Evolutionary conservation across 2,888 invertebrate species (phyloP), one percentile per base, ranked within the genome.

Genomic region (Zele albiditarsus): DNA sequence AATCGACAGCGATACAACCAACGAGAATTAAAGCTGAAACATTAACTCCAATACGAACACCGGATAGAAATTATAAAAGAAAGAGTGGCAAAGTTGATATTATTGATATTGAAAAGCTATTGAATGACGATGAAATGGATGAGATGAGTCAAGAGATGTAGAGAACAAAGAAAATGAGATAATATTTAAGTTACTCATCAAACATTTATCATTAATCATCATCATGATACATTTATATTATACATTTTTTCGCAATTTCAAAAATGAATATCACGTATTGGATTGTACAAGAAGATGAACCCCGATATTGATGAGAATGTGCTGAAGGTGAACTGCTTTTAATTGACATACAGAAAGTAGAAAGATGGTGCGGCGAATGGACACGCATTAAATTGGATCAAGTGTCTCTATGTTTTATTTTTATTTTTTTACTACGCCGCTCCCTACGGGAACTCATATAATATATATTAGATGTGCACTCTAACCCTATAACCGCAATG

Each of bases 71-170:
- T 42, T 57, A 70, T 58, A 68, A 80, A 12, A 75, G 67, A 80
- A 77, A 53, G 46, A 60, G 14, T 23, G 76, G 73, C 10, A 80
- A 79, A 12, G 84, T 82, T 75, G 80, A 80, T 69, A 73, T 81
- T 10, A 58, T 79, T 14, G 84, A 84, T 69, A 84, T 86, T 23
- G 85, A 83, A 73, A 81, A 83, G 42, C 53, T 86, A 75, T 72
- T 88, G 2, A 82, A 86, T 31, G 84, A 81, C 10, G 85, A 86
- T 33, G 81, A 82, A 46, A 73, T 78, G 3, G 73, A 77, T 25
- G 76, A 79, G 46, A 75, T 75, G 68, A 71, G 75, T 75, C 20
- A 23, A 10, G 71, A 76, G 1, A 71, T 78, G 38, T 78, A 42
- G 75, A 28, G 14, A 38, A 49, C n/a, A 46, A 60, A 58, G 62